Evolutionary conservation across 2,888 invertebrate genomes (phyloP), one percentile per base, ranked within the genome.

Genomic region (Callimorpha dominula): DNA sequence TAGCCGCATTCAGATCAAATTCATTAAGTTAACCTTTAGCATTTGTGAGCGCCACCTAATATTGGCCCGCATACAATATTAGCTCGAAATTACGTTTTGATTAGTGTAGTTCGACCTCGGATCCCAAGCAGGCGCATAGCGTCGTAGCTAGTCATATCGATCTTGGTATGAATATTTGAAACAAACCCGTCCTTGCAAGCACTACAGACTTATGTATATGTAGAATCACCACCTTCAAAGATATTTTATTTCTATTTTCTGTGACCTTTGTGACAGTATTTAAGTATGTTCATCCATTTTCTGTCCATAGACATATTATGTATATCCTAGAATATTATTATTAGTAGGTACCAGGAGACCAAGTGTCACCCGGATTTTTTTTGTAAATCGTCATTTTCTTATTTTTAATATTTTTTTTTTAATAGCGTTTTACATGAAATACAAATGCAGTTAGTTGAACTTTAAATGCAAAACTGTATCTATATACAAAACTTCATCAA

Each of bases 81-180:
- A 92, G 89, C 85, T 89, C 80, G 88, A 86, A 91, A 93, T 92
- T 90, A 91, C 91, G 87, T 91, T 94, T 92, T 92, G 92, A 94
- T 94, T 94, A 93, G 90, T 90, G 82, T 87, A 86, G 88, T 86
- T 86, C 88, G 91, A 90, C 90, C 90, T 91, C 90, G 91, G 85
- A 88, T 76, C 83, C 85, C 87, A 86, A 86, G 89, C 88, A 86
- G 86, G 89, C 91, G 91, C 90, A 92, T 90, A 86, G 83, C 84
- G 85, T 81, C 81, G 85, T 86, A 87, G 85, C 85, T 85, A 88
- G 88, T 90, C 89, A 90, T 93, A 95, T 95, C 94, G 95, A 95
- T 94, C 92, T 91, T 75, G 82, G 87, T 90, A 95, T 95, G 94
- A 95, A 95, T 95, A 95, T 95, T 95, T 95, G 91, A 95, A 91